phyloP scores from a whole-genome alignment of 2,888 invertebrate species.

The Craniophora ligustri region DNA sequence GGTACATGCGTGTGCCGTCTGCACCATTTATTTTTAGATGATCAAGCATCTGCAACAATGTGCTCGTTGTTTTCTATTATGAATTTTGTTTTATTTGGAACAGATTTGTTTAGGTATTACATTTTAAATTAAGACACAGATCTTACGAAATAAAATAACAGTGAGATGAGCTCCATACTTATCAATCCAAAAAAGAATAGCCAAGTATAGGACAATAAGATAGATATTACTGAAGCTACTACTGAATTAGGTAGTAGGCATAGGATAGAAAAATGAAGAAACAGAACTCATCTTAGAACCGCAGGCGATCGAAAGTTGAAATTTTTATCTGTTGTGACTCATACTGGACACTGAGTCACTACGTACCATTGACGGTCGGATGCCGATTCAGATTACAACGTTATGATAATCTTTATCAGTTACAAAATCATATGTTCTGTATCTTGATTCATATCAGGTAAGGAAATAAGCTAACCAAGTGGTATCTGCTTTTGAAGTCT shows the following conservation, averaged over 20 bases:
- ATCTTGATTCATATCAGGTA: constrained; percentile 11
- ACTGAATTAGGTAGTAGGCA: too few species aligned
- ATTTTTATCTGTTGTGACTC: constrained; percentile 61
- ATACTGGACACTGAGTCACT: constrained; percentile 65
- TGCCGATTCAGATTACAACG: constrained; percentile 40
- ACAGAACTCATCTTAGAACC: background rate
- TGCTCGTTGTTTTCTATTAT: constrained; percentile 33
- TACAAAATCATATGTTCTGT: constrained; percentile 15
- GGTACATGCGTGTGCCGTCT: constrained; percentile 51
- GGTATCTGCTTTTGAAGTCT: background rate
- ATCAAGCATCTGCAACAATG: constrained; percentile 55
- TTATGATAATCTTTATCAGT: constrained; percentile 33
- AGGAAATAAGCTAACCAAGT: background rate
- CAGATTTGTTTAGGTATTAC: constrained; percentile 54
- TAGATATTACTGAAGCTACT: background rate
- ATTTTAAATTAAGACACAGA: constrained; percentile 34
- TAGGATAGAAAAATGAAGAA: too few species aligned
- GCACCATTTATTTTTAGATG: constrained; percentile 54
- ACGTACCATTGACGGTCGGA: constrained; percentile 51
- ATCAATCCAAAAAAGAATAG: background rate
- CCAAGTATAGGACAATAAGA: background rate
- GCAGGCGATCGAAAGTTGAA: constrained; percentile 19
- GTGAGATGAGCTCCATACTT: background rate
- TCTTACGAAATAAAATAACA: constrained; percentile 31
- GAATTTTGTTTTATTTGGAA: constrained; percentile 39